Evolutionary conservation across 2,797 vertebrate genomes (phyloP), one percentile per base, ranked within the genome.

Genomic region (Champsocephalus gunnari): DNA sequence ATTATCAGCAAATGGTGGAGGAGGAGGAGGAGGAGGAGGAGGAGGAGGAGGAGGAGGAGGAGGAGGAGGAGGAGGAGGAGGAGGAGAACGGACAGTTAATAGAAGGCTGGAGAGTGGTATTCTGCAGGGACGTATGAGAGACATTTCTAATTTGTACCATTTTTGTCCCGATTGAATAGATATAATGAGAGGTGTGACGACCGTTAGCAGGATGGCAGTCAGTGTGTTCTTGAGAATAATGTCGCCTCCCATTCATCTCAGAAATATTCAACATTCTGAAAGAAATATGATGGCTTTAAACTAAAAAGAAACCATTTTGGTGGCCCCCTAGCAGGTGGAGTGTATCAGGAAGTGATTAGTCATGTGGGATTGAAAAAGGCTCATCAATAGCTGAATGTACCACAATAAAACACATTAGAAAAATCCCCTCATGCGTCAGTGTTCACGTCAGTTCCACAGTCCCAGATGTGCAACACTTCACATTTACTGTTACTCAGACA

Each of bases 131-230:
- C 13, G 9, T 47, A 56, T 64, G 73, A 73, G 61, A 72, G 41
- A 75, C 60, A 76, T 1, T 55, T 54, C 71, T 79, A 12, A 44
- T 71, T 80, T 47, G 34, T 43, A 5, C 50, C 14, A 12, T 51
- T 53, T 58, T 47, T 73, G 56, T 47, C 24, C 14, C 16, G 51
- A 66, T 47, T 80, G 64, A 71, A 66, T 44, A 62, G 73, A 73
- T 69, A 48, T 81, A 77, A 83, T 51, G 49, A 67, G 63, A 83
- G 67, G 76, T 73, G 77, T 60, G 65, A 70, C 21, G 78, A 61
- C 62, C 73, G 73, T 72, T 47, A 62, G 60, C 81, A 72, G 57
- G 75, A 48, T 54, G 54, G 44, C 66, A 75, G 74, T 9, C 44
- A 51, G 38, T 43, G 5, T 41, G 77, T 77, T 64, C 10, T 48